These are phyloP conservation scores for Pseudanteris insignis DNA, from an alignment of 2,888 invertebrate species.

Conservation along the genomic window DNA sequence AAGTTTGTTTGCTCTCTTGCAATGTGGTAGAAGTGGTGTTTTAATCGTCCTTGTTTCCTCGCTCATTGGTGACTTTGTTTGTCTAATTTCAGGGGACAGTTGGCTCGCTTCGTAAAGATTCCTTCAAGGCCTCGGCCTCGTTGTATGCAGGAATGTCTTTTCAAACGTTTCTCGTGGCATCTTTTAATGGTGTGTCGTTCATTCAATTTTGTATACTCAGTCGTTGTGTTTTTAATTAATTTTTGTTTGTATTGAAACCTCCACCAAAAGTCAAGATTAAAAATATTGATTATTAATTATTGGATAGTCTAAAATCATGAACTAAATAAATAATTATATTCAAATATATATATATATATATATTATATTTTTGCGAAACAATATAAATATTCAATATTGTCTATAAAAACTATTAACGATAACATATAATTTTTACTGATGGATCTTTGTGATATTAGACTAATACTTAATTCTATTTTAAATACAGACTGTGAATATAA, in stretches of 20 bases:
- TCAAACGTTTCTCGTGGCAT: constrained; percentile 46
- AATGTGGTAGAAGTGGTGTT: constrained; percentile 10
- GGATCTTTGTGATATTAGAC: no score
- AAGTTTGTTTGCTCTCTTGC: no score
- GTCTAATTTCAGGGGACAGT: constrained; percentile 70
- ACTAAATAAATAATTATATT: not conserved
- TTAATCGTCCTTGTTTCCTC: constrained; percentile 11
- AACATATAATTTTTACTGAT: no score
- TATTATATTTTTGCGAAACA: no score
- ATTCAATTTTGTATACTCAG: constrained; percentile 35
- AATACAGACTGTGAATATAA: no score
- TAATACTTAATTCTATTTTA: no score
- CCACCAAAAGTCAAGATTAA: constrained; percentile 7
- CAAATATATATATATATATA: no score
- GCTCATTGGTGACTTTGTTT: constrained; percentile 50
- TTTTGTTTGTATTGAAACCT: constrained; percentile 21
- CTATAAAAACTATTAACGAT: no score
- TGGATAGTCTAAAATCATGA: constrained; percentile 6
- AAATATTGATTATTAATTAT: constrained; percentile 12
- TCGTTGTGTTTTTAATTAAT: constrained; percentile 35
- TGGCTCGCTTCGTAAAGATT: constrained; percentile 63
- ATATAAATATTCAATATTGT: no score
- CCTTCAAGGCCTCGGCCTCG: constrained; percentile 62
- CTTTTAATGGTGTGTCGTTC: constrained; percentile 46
- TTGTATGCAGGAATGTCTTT: constrained; percentile 63